Evolutionary conservation across 2,888 invertebrate species (phyloP), one percentile per base, ranked within the genome.

Genomic region (Blera fallax): DNA sequence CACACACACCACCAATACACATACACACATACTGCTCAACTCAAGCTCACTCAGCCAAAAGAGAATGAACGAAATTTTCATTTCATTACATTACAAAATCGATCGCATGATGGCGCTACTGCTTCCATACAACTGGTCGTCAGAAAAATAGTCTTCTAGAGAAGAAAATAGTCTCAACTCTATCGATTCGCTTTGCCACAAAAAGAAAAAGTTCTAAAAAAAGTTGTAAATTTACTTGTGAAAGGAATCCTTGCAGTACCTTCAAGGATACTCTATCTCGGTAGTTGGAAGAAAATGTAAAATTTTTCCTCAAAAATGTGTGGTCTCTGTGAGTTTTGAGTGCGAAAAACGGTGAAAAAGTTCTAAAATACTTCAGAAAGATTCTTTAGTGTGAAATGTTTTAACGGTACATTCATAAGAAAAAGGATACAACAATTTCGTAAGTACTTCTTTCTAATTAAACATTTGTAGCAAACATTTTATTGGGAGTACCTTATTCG

Each of bases 101-200:
- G 85, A 85, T 85, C 81, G 85, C 85, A 85, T 77, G 85, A 85
- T 85, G 85, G 85, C 85, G 85, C 85, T 85, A 50, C 76, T 60
- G 80, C 56, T 85, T 60, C 70, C 7, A 72, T 62, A 67, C 65
- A 76, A 45, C 34, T 67, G 50, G 50, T 74, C 84, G 74, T 74
- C 50, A 79, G 56, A 37, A 74, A 84, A 64, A 58, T 81, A 85
- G 72, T 77, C 48, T 58, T 70, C 56, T 74, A 37, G 56, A 67
- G 62, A 56, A 69, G 60, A 56, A 74, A 73, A 74, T 60, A 60
- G 64, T 70, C 74, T 76, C 70, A 60, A 72, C 67, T 72, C 54
- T 60, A 81, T 81, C 56, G 76, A 81, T 85, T 81, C 29, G n/a
- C 16, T 74, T 62, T 16, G 14, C 43, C 56, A 64, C n/a, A n/a